These are phyloP conservation scores for Lutra lutra DNA, from an alignment of 2,797 vertebrate species.

Conservation along the genomic window DNA sequence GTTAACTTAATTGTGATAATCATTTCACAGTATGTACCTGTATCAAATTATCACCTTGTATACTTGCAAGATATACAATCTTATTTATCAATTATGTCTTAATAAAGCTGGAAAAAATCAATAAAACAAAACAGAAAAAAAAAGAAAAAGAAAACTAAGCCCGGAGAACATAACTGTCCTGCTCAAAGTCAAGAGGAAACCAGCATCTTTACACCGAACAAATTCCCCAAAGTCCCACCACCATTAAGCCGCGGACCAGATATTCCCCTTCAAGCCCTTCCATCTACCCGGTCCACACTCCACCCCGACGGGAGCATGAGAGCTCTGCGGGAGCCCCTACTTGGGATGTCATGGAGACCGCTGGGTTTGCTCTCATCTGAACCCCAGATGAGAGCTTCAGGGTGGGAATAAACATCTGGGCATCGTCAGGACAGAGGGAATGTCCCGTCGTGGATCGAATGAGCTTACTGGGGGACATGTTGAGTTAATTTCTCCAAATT, in stretches of 20 bases:
- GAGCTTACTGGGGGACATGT: background rate
- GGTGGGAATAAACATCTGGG: no score
- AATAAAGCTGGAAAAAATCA: background rate
- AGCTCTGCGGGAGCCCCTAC: background rate
- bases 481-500: background rate
- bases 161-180: background rate
- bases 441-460: background rate
- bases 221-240: background rate
- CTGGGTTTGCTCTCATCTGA: background rate
- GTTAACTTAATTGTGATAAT: background rate
- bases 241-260: background rate
- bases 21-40: background rate
- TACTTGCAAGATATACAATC: background rate
- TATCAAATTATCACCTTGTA: background rate
- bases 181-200: background rate
- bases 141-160: background rate
- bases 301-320: background rate
- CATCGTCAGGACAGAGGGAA: background rate
- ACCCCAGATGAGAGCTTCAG: background rate
- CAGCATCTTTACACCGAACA: background rate
- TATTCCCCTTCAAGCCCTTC: background rate
- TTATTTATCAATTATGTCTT: background rate
- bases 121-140: background rate
- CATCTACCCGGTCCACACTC: background rate
- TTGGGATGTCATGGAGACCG: background rate